Percentiles rank a stretch among this genome's conserved stretches.
These are phyloP conservation scores for Hypothenemus hampei DNA, from an alignment of 1,140 invertebrate species.

Conservation along the genomic window DNA sequence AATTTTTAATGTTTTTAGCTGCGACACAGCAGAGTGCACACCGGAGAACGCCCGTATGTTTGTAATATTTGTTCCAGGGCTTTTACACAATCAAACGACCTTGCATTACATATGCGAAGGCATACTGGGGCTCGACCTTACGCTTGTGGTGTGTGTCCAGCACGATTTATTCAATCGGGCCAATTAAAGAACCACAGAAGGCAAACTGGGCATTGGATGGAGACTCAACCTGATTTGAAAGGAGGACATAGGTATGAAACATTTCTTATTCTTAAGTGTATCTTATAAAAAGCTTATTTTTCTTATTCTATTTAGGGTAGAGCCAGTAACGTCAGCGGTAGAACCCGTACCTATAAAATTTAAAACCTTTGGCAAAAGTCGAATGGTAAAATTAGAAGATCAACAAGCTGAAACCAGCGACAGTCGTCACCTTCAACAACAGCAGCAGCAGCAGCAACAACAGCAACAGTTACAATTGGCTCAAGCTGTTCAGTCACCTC, in stretches of 20 bases:
- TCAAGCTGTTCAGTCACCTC: constrained; percentile 1
- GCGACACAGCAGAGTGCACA: constrained; percentile 44
- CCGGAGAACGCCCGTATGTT: constrained; percentile 48
- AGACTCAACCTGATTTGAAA: constrained; percentile 43
- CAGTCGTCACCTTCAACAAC: not conserved
- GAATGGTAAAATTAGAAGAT: constrained; percentile 23
- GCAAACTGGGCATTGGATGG: constrained; percentile 44
- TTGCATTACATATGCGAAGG: constrained; percentile 45
- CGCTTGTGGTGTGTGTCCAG: constrained; percentile 43
- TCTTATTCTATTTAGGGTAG: constrained; percentile 30
- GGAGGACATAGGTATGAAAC: constrained; percentile 38
- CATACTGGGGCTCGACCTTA: constrained; percentile 44
- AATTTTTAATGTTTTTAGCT: constrained; percentile 29
- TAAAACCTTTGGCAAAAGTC: constrained; percentile 36
- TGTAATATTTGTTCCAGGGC: constrained; percentile 47
- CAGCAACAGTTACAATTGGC: constrained; percentile 8
- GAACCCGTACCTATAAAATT: constrained; percentile 43
- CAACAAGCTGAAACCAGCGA: not conserved
- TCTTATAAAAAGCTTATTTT: no score
- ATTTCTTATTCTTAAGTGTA: not conserved
- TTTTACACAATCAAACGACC: constrained; percentile 48
- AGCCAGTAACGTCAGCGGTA: constrained; percentile 40
- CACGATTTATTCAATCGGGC: constrained; percentile 45
- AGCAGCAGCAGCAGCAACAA: not conserved
- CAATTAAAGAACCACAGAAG: constrained; percentile 43